These are phyloP conservation scores for Cyrtorhinus lividipennis DNA, from an alignment of 1,140 invertebrate genomes.

Conservation along the genomic window DNA sequence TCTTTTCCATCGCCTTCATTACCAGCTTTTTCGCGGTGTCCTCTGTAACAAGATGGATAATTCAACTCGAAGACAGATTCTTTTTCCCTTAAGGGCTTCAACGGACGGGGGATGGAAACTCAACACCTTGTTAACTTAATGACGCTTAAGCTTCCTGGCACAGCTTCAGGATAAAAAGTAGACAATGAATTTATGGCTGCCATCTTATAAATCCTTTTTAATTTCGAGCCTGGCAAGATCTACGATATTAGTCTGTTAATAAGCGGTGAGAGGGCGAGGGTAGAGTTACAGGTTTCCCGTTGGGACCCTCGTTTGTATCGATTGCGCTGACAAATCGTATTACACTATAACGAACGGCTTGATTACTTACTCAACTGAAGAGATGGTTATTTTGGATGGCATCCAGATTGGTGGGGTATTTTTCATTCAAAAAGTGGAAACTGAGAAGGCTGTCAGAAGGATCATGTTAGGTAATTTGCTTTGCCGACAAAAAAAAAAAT, in stretches of 20 bases:
- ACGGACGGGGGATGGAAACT: neutral
- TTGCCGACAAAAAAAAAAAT: too few relatives aligned
- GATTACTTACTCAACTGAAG: too few relatives aligned
- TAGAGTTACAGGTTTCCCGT: neutral
- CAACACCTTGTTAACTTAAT: slow-evolving; percentile 8
- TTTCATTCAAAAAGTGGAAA: too few relatives aligned
- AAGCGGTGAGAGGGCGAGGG: neutral
- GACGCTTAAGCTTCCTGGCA: neutral
- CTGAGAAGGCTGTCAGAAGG: too few relatives aligned
- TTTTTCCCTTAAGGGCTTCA: slow-evolving; percentile 1
- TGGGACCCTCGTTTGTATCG: too few relatives aligned
- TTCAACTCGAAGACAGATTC: neutral
- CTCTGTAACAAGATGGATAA: neutral
- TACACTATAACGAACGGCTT: too few relatives aligned
- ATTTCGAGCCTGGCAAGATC: neutral
- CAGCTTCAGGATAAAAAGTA: neutral
- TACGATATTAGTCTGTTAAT: slow-evolving; percentile 2
- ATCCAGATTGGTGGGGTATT: too few relatives aligned
- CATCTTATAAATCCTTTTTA: slow-evolving; percentile 6
- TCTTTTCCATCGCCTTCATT: too few relatives aligned
- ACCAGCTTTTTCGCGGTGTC: too few relatives aligned
- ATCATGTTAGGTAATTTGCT: too few relatives aligned
- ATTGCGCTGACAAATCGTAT: too few relatives aligned
- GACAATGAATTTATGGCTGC: slow-evolving; percentile 1
- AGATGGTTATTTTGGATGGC: too few relatives aligned